Evolutionary conservation across 2,797 vertebrate genomes (phyloP).

Genomic region (Artibeus lituratus): DNA sequence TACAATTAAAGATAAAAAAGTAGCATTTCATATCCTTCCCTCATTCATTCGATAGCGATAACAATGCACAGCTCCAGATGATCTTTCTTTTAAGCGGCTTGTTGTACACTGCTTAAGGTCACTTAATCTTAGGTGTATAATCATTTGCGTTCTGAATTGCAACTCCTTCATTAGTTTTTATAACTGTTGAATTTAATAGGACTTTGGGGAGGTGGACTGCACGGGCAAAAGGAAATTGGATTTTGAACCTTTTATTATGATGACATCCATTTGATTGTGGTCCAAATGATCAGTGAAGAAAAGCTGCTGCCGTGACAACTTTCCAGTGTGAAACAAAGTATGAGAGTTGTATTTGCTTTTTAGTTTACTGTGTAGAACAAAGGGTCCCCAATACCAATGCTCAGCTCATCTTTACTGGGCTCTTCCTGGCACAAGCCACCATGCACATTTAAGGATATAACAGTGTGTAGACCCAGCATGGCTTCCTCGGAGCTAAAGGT

Average conservation of each 20-base stretch:
- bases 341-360: background rate
- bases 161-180: conserved; percentile 33
- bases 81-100: background rate
- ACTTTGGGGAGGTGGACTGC: background rate
- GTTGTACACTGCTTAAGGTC: background rate
- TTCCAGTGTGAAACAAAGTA: background rate
- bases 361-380: background rate
- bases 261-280: conserved; percentile 32
- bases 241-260: conserved; percentile 48
- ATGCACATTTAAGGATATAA: background rate
- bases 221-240: conserved; percentile 46
- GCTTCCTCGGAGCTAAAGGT: background rate
- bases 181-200: conserved; percentile 48
- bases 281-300: conserved; percentile 21
- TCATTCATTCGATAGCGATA: background rate
- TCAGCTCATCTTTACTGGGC: background rate
- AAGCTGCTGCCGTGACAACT: conserved; percentile 32
- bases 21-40: background rate
- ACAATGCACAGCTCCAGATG: background rate
- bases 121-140: conserved; percentile 44
- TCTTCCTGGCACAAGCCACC: background rate
- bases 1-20: background rate
- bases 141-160: conserved; percentile 39
- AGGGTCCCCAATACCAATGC: background rate
- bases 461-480: accelerated